Evolutionary conservation across 2,113 vertebrate species (phyloP), one percentile per base, ranked within the genome.

Genomic region (Callithrix jacchus): DNA sequence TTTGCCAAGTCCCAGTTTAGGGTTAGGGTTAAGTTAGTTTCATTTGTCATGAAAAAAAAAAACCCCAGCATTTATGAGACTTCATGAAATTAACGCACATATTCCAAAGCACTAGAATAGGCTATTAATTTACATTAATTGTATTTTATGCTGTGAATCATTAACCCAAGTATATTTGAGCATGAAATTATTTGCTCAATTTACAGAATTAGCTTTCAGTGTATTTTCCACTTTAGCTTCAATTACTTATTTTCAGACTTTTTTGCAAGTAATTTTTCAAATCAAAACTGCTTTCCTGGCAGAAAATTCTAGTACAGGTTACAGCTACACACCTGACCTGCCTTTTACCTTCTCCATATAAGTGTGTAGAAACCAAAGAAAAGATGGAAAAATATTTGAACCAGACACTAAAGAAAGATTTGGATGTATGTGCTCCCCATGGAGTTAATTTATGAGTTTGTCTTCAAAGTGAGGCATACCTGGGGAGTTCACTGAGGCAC

Each of bases 321-420:
- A 77, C 45, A 12, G 18, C n/a, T 35, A 49, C 35, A 54, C 23
- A 90, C 45, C 37, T 93, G 64, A 89, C 52, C 17, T 94, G 20
- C 37, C n/a, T 56, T 87, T 95, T 73, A 66, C 30, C 25, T 81
- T 61, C n/a, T 92, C 9, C 94, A 18, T 54, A 4, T 71, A 70
- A 66, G 42, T 83, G 9, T 40, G 11, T 20, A 70, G 40, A 89
- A 95, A 70, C 30, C 49, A 80, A 94, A 94, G 32, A 88, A 11
- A 88, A 61, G 21, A 77, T n/a, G 42, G 70, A 92, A 92, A 94
- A 95, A 82, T 61, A 89, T 89, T 79, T 93, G 73, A 96, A 87
- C 16, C 13, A 87, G 32, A 70, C 13, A 61, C 3, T 10, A 91
- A 42, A 96, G 66, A 86, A 76, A 89, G 2, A 8, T 56, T 76